Base-by-base conservation (phyloP, 2,797 vertebrate species). In the Euphonia xanthogaster region DNA sequence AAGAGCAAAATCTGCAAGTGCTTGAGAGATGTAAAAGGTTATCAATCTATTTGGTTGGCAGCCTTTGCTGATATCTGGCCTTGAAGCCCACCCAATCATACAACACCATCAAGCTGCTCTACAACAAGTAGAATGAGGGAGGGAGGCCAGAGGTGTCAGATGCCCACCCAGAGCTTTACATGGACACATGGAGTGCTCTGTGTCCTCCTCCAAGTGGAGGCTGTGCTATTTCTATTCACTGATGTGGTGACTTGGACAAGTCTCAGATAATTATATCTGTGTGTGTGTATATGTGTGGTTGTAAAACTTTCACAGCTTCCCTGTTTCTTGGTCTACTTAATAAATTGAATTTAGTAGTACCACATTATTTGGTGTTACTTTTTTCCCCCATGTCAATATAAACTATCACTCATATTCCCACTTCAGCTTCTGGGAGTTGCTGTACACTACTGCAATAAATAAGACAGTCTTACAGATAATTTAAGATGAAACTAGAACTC, bases 91-190 rank as follows among this genome's bases (percentile, higher is more conserved):
- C 9, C 3, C 12, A 37, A 1, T 37, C 13, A 31, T 1, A 39
- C 10, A 71, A 35, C 53, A 30, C 17, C 57, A 16, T n/a, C n/a
- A 62, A 53, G 44, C 14, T 10, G 2, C 27, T 62, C 23, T 21
- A 10, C 10, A 51, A 8, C 6, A 20, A 30, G 3, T 0, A 9
- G 1, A 37, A 23, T 15, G 20, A 51, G 35, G 1, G 19, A 71
- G 8, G 10, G 6, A 62, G 14, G 31, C 30, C 48, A 3, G 2
- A 63, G 24, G 2, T 14, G 9, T 51, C 39, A 39, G 35, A 35
- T 9, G 5, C 8, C 23, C 31, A 8, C 25, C 14, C n/a, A 24
- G 47, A 70, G 35, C 16, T 48, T 57, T 31, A 21, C 11, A 25
- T 0, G 1, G 20, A 57, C 27, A 10, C 20, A 5, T 33, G 40